Base-by-base conservation (phyloP, 2,113 vertebrate species). In the Callaeas wilsoni region DNA sequence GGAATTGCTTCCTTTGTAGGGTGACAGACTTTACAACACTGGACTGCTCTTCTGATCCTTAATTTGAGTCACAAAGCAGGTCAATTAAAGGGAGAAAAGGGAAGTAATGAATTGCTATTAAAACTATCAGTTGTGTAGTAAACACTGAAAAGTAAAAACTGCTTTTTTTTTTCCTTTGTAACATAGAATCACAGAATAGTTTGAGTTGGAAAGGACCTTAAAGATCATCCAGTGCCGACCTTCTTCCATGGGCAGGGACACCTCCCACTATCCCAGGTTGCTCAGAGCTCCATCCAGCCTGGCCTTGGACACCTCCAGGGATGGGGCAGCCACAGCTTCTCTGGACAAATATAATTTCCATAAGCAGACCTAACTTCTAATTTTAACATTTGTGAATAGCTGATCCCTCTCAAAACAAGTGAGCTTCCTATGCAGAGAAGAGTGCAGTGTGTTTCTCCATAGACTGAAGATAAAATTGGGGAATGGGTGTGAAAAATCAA, bases 201-300 rank as follows among this genome's bases (percentile, higher is more conserved):
- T 73, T 89, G 37, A 7, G 18, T 29, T 64, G 50, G 11, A 44
- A 57, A 32, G 33, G 5, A 19, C 27, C 37, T 81, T 73, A 37
- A 44, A 73, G 59, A 23, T 5, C 42, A 20, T 50, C 26, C 13
- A 4, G 10, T 35, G 65, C 32, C 35, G 49, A 3, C 5, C 7
- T 12, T 2, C 12, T 71, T 21, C 41, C 49, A 3, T 21, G 20
- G 16, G 3, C 56, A 41, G 65, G 16, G 65, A 18, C 30, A 55
- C 30, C 21, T 64, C 4, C 42, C 68, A 3, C 42, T 42, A 3
- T 0, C 1, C 11, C 44, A 50, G 35, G 7, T 5, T 49, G 35
- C 67, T 49, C 50, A 32, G 19, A 59, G 33, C 52, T 4, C 60
- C 60, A n/a, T 44, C 59, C 52, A 46, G 4, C 52, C 60, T 59